Base-by-base conservation (phyloP, 2,888 invertebrate species). In the Bombyx huttoni region DNA sequence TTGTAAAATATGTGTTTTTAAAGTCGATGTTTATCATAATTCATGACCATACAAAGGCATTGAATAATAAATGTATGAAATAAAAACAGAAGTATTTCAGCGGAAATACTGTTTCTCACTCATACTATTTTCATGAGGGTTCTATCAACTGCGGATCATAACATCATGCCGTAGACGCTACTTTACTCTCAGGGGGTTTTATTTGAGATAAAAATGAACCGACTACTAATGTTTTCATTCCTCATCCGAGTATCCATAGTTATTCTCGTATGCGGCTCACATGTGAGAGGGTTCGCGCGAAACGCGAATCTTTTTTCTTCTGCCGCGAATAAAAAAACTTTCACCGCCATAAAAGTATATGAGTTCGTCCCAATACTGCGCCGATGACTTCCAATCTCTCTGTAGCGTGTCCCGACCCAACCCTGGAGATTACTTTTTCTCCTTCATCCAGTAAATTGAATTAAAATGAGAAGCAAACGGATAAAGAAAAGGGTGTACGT, bases 311-410 rank as follows among this genome's bases (percentile, higher is more conserved):
- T 81, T 80, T 40, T 82, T 81, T 79, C 76, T 78, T 80, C 73
- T 71, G 73, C 73, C 77, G 72, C 70, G 81, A 81, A 83, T 81
- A 82, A 85, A 80, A 75, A 85, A 86, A 85, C 77, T 83, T 84
- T 83, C 70, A 65, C 72, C 70, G 74, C 74, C 78, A 82, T 85
- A 85, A 86, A 86, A 85, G 86, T 84, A 81, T 85, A 86, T 81
- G 86, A 82, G 85, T 81, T 81, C 81, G 82, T 85, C 83, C 85
- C 84, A 84, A 86, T 85, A 84, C 84, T 75, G 75, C 73, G 80
- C 64, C 81, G 80, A 84, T 83, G 86, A 84, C 82, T 85, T 84
- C 84, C 86, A 85, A 86, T 85, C 82, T 83, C 81, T 81, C 78
- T 69, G 78, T 75, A 79, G 75, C 81, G 73, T 68, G 77, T 80